A percentile compares a stretch with the other conserved stretches of the same genome.
phyloP scores from a whole-genome alignment of 1,140 invertebrate genomes.

The Microplitis mediator region DNA sequence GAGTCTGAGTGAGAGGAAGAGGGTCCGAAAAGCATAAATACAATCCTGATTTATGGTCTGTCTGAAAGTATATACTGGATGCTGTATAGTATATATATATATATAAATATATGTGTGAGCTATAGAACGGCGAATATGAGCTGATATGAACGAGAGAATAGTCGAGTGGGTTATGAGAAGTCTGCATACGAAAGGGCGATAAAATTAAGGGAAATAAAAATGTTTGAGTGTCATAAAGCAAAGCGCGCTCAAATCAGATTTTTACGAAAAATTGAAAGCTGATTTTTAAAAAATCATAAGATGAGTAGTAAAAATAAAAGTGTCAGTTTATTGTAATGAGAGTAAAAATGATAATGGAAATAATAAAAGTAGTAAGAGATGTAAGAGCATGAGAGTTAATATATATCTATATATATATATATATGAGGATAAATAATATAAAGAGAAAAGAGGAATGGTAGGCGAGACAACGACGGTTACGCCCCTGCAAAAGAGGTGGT shows the following conservation, averaged over 20 bases:
- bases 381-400: not conserved
- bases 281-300: not conserved
- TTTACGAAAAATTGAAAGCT: no score
- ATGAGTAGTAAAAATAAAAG: not conserved
- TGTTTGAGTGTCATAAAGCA: no score
- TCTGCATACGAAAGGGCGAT: no score
- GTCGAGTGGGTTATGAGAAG: no score
- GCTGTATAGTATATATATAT: no score
- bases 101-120: no score
- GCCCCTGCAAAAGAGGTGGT: slow-evolving; percentile 60
- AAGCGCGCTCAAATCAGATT: no score
- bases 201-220: no score
- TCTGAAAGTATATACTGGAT: not conserved
- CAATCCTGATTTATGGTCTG: slow-evolving; percentile 10
- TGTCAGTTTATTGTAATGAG: not conserved
- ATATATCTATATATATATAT: not conserved
- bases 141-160: no score
- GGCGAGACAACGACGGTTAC: slow-evolving; percentile 45
- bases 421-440: not conserved
- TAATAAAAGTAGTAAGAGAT: not conserved
- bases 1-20: not conserved
- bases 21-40: slow-evolving; percentile 3
- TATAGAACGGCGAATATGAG: no score
- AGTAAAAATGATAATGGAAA: not conserved
- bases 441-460: slow-evolving; percentile 27